Percentiles rank a stretch among this genome's conserved stretches.
These are phyloP conservation scores for Parotocinclus haroldoi DNA, from an alignment of 2,797 vertebrate genomes.

Conservation along the genomic window DNA sequence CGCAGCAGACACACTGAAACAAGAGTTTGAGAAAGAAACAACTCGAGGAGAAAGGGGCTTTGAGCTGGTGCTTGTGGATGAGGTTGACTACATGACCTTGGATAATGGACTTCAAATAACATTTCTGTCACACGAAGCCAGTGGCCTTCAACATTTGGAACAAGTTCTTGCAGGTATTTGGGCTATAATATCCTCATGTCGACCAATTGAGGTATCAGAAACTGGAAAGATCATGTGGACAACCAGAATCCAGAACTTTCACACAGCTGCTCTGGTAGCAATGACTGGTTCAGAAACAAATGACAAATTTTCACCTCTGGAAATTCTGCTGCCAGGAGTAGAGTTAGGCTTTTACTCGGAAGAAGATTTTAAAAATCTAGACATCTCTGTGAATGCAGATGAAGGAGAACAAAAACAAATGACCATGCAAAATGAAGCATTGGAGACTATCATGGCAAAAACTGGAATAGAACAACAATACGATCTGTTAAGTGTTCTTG, in stretches of 20 bases:
- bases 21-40: conserved; percentile 52
- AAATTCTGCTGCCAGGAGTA: conserved; percentile 36
- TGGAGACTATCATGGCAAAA: conserved; percentile 32
- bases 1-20: conserved; percentile 50
- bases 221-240: conserved; percentile 47
- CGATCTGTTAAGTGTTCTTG: conserved; percentile 42
- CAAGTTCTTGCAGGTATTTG: conserved; percentile 53
- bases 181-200: conserved; percentile 48
- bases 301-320: conserved; percentile 21
- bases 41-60: conserved; percentile 42
- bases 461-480: conserved; percentile 36
- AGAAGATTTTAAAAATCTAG: conserved; percentile 36
- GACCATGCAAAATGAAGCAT: no score
- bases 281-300: conserved; percentile 29
- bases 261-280: conserved; percentile 35
- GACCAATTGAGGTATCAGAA: conserved; percentile 49
- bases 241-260: conserved; percentile 48
- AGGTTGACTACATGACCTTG: conserved; percentile 58
- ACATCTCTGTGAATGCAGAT: background rate
- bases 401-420: conserved; percentile 30
- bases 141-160: conserved; percentile 49
- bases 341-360: conserved; percentile 36
- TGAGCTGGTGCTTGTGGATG: conserved; percentile 54
- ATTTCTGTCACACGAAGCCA: conserved; percentile 54
- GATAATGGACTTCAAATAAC: conserved; percentile 58